These are phyloP conservation scores for Podarcis lilfordi DNA, from an alignment of 2,797 vertebrate species.

Conservation along the genomic window DNA sequence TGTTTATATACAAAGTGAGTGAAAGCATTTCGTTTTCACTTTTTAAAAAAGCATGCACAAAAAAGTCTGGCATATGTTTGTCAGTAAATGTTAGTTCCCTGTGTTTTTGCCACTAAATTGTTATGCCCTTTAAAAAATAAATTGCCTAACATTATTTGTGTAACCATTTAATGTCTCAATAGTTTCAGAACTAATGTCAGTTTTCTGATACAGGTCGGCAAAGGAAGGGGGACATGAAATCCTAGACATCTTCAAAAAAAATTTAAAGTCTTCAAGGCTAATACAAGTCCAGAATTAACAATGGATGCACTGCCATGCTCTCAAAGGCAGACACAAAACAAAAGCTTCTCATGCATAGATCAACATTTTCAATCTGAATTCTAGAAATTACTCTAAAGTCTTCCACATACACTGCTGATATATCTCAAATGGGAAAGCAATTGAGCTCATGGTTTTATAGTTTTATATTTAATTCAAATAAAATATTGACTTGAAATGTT, in stretches of 20 bases:
- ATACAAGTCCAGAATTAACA: neutral
- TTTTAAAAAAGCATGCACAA: neutral
- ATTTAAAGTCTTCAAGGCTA: too few relatives aligned
- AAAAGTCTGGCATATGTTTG: accelerated
- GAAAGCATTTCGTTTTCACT: neutral
- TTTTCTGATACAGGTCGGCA: neutral
- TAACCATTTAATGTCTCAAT: neutral
- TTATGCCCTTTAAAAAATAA: neutral
- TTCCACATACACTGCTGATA: neutral
- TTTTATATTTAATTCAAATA: neutral
- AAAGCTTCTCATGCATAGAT: neutral
- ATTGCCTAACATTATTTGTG: neutral
- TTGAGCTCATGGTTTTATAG: neutral
- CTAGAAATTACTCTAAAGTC: neutral
- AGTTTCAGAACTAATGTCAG: neutral
- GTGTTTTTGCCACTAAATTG: neutral
- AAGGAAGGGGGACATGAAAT: neutral
- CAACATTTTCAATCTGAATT: neutral
- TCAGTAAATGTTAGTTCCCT: neutral
- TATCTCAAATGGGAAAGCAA: neutral
- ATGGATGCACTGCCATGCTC: neutral
- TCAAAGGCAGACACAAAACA: neutral
- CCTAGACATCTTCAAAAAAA: too few relatives aligned
- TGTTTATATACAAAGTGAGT: neutral
- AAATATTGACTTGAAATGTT: constrained; percentile 1